phyloP scores from a whole-genome alignment of 2,113 vertebrate species.

The Sander vitreus region DNA sequence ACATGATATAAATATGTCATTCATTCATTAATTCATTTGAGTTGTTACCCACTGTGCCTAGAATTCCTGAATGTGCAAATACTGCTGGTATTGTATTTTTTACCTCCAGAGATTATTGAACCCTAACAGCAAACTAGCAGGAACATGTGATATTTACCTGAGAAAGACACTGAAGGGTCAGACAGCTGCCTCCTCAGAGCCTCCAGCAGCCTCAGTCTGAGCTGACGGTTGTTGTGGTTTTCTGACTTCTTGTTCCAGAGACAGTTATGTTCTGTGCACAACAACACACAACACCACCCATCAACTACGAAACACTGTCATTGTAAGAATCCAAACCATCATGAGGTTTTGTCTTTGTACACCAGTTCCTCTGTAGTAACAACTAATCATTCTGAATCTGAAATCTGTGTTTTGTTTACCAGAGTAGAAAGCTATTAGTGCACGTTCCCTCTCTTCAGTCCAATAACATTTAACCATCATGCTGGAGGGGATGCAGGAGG shows the following conservation, averaged over 20 bases:
- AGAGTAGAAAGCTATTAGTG: slow-evolving; percentile 66
- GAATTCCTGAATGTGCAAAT: not conserved
- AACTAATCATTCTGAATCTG: not conserved
- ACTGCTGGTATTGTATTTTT: not conserved
- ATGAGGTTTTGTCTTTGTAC: not conserved
- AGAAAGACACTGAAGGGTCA: slow-evolving; percentile 38
- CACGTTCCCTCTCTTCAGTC: slow-evolving; percentile 70
- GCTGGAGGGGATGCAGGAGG: slow-evolving; percentile 40
- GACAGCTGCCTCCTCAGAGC: slow-evolving; percentile 61
- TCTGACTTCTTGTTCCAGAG: slow-evolving; percentile 74
- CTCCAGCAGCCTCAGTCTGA: slow-evolving; percentile 65
- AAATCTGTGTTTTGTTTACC: slow-evolving; percentile 33
- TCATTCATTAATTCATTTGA: too few species aligned
- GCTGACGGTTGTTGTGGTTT: slow-evolving; percentile 74
- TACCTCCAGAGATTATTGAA: not conserved
- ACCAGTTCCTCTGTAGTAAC: too few species aligned
- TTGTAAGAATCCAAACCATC: not conserved
- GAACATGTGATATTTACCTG: slow-evolving; percentile 41
- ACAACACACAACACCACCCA: slow-evolving; percentile 1
- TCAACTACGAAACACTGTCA: not conserved
- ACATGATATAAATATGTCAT: too few species aligned
- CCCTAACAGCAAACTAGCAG: not conserved
- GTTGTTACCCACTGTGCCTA: too few species aligned
- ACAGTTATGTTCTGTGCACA: slow-evolving; percentile 63
- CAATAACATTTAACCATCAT: slow-evolving; percentile 56